Percentiles rank a stretch among this genome's conserved stretches.
These are phyloP conservation scores for Tipula unca DNA, from an alignment of 2,888 invertebrate genomes.

Conservation along the genomic window DNA sequence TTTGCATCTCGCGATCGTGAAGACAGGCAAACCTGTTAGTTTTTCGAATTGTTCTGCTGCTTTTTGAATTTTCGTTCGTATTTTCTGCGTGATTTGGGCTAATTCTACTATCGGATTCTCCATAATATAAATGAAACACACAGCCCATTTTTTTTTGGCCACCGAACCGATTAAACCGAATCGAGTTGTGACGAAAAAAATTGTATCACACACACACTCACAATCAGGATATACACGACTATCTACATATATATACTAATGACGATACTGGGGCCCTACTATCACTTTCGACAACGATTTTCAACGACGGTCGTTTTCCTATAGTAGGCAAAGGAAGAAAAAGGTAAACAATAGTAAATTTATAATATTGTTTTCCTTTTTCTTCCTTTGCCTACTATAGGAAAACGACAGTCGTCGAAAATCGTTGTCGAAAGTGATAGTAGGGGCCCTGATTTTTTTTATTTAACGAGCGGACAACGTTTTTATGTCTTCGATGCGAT, in stretches of 20 bases:
- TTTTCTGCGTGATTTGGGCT: neutral
- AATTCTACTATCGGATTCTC: neutral
- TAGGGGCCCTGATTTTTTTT: too few relatives aligned
- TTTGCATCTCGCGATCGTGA: neutral
- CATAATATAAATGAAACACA: neutral
- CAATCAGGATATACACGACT: neutral
- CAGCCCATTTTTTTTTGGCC: neutral
- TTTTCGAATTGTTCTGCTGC: neutral
- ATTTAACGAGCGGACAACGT: neutral
- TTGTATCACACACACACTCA: neutral
- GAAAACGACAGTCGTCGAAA: too few relatives aligned
- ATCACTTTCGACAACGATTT: too few relatives aligned
- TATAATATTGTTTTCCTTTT: too few relatives aligned
- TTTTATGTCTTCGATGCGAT: neutral
- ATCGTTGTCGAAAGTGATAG: too few relatives aligned
- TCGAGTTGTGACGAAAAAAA: too few relatives aligned
- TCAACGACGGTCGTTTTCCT: too few relatives aligned
- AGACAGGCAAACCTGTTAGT: neutral
- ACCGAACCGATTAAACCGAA: neutral
- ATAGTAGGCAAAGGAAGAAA: too few relatives aligned
- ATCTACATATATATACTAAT: neutral
- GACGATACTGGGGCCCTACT: too few relatives aligned
- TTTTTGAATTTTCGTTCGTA: neutral
- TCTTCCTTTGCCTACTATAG: too few relatives aligned
- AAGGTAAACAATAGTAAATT: too few relatives aligned